Evolutionary conservation across 2,797 vertebrate species (phyloP).

Genomic region (Anguilla marmorata): DNA sequence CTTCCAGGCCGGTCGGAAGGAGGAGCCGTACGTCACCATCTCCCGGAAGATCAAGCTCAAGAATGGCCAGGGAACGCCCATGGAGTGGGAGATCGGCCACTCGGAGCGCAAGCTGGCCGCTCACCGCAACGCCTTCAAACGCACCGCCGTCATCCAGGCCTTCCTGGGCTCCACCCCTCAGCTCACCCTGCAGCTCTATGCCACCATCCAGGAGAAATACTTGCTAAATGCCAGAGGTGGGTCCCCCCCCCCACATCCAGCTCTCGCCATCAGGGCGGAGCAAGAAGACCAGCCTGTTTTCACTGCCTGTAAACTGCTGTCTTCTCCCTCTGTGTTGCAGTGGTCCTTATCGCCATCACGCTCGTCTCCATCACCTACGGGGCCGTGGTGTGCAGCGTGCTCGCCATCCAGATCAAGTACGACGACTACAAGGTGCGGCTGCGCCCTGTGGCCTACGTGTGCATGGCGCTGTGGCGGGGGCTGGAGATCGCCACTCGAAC

Average conservation of each 20-base stretch:
- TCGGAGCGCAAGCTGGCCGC: slow-evolving; percentile 80
- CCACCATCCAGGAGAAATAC: slow-evolving; percentile 85
- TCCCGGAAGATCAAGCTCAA: slow-evolving; percentile 85
- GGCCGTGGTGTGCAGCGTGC: slow-evolving; percentile 86
- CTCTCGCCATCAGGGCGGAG: background rate
- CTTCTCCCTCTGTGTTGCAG: slow-evolving; percentile 59
- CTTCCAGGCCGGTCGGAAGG: slow-evolving; percentile 76
- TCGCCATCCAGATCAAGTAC: slow-evolving; percentile 93
- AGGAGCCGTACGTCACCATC: slow-evolving; percentile 94
- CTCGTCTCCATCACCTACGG: slow-evolving; percentile 90
- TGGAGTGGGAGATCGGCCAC: slow-evolving; percentile 91
- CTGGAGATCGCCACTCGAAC: slow-evolving; percentile 90
- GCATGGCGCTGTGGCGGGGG: slow-evolving; percentile 86
- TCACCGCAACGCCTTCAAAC: slow-evolving; percentile 93
- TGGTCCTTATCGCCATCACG: slow-evolving; percentile 84
- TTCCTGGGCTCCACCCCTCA: slow-evolving; percentile 96
- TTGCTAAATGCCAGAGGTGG: slow-evolving; percentile 73
- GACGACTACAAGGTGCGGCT: slow-evolving; percentile 91
- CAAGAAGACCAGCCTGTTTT: background rate
- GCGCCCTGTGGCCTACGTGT: slow-evolving; percentile 78
- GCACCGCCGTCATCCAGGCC: slow-evolving; percentile 91
- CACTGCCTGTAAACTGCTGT: background rate
- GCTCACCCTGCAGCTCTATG: slow-evolving; percentile 92
- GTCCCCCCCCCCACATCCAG: slow-evolving; percentile 25
- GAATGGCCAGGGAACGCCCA: slow-evolving; percentile 69